These are phyloP conservation scores for Diploptera punctata DNA, from an alignment of 2,888 invertebrate species.

Conservation along the genomic window DNA sequence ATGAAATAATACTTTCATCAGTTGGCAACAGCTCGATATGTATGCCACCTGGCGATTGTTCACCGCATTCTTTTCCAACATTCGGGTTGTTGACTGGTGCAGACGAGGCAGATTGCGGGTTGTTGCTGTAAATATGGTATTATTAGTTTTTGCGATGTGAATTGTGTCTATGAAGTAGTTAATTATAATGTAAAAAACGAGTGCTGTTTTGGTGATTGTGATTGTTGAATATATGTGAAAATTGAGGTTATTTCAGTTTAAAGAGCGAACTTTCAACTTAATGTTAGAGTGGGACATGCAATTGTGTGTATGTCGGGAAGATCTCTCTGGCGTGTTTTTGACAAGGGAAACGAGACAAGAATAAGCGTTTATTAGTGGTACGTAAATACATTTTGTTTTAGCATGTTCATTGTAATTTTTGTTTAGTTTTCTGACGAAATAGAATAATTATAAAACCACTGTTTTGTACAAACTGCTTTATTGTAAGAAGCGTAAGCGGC, in stretches of 20 bases:
- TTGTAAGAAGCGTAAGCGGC: no score
- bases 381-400: neutral
- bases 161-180: neutral
- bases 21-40: conserved; percentile 16
- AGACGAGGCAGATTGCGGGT: conserved; percentile 17
- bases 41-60: conserved; percentile 23
- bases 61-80: conserved; percentile 1
- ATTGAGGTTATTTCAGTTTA: neutral
- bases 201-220: neutral
- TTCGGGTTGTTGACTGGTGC: conserved; percentile 36
- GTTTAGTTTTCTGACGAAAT: no score
- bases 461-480: no score
- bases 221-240: neutral
- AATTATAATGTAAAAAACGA: neutral
- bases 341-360: neutral
- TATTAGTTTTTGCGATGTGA: neutral
- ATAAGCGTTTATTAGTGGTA: neutral
- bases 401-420: no score
- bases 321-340: neutral
- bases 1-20: neutral
- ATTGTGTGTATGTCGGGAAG: neutral
- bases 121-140: neutral
- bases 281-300: neutral
- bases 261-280: neutral
- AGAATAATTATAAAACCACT: no score